Base-by-base conservation (phyloP, 1,140 invertebrate genomes). In the Lepidostoma basale region DNA sequence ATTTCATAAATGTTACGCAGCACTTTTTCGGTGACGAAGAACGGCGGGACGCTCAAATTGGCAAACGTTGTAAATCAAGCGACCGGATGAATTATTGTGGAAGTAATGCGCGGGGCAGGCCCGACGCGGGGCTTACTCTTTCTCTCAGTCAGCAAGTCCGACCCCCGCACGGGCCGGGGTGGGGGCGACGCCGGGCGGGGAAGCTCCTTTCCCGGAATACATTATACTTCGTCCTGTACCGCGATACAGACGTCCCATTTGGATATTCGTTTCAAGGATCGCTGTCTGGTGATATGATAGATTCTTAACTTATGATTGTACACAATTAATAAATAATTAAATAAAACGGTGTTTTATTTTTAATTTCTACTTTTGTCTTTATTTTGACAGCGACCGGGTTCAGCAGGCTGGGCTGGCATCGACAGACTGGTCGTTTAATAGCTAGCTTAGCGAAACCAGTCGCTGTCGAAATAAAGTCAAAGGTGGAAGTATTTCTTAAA, bases 31-130 rank as follows among this genome's bases (percentile, higher is more conserved):
- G 42, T 45, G 39, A 33, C 44, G 45, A 64, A 47, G 39, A 36
- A 26, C 12, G 44, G 62, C 49, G 63, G n/a, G 22, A 22, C 20
- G 52, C 40, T n/a, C 68, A 71, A 64, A 67, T 63, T 71, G 69
- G 69, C 18, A 40, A 65, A 65, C 54, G 65, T 58, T 59, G 62
- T 72, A 72, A 72, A 72, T 72, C 70, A 72, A 72, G 65, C 66
- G 49, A 16, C 40, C 47, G 47, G 40, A 60, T 68, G 70, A 72
- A 72, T 72, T 72, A 72, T 72, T 58, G 70, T 52, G 42, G 65
- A 72, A 68, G 66, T 72, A 72, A 68, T 72, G 47, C 67, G 65
- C 49, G 65, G 33, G 63, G 44, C 63, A 26, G 39, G 18, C 40
- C 52, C 64, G 26, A 49, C 60, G 26, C 14, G 20, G 16, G 62